A percentile compares a stretch with the other conserved stretches of the same genome.
Conservation (phyloP, 2,888 invertebrate genomes). For the Lithosia quadra region DNA sequence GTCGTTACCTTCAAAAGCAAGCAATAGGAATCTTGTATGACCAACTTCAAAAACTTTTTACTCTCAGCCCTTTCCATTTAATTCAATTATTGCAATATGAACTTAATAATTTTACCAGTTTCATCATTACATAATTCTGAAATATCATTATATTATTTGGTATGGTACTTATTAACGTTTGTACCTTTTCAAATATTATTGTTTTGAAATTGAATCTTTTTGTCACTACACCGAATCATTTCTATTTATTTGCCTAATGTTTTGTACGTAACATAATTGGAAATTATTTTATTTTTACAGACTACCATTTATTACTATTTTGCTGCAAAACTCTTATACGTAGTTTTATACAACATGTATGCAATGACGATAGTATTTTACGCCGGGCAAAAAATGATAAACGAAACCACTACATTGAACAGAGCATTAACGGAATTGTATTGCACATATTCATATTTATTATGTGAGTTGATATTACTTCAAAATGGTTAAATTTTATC, state of each 20-base stretch:
- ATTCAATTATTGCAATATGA: no score
- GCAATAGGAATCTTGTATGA: no score
- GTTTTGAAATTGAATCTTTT: not conserved
- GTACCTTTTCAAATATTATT: not conserved
- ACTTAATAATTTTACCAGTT: no score
- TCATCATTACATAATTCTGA: not conserved
- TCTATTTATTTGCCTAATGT: no score
- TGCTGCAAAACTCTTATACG: not conserved
- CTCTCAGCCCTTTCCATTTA: no score
- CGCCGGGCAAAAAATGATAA: constrained; percentile 28
- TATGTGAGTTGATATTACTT: not conserved
- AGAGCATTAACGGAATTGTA: constrained; percentile 7
- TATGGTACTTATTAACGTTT: not conserved
- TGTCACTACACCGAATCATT: no score
- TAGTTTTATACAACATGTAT: not conserved
- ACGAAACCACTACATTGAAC: constrained; percentile 18
- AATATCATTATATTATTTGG: not conserved
- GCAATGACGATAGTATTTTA: constrained; percentile 5
- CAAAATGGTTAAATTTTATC: no score
- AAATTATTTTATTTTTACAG: not conserved
- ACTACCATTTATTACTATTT: not conserved
- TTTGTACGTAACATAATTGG: not conserved
- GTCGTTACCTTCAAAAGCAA: no score
- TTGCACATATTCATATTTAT: not conserved
- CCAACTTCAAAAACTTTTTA: no score